phyloP scores from a whole-genome alignment of 1,140 invertebrate species.

The Aradophagus sp. region DNA sequence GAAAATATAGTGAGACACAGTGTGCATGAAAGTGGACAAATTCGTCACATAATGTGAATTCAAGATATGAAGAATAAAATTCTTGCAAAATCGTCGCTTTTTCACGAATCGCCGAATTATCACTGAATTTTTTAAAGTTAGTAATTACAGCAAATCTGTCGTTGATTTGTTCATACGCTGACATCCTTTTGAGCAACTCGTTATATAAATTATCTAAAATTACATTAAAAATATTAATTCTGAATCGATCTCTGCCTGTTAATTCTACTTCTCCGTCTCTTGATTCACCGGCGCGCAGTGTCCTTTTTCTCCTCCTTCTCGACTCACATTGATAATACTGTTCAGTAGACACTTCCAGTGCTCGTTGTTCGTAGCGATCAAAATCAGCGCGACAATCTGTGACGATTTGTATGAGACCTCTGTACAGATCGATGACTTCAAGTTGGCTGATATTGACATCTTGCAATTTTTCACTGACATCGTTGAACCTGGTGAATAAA shows the following conservation, averaged over 20 bases:
- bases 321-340: constrained; percentile 26
- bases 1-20: neutral
- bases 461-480: constrained; percentile 29
- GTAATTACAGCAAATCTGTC: constrained; percentile 42
- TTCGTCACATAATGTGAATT: constrained; percentile 18
- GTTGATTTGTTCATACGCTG: constrained; percentile 27
- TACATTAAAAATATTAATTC: constrained; percentile 36
- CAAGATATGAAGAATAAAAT: constrained; percentile 15
- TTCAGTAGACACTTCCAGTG: constrained; percentile 21
- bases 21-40: constrained; percentile 9
- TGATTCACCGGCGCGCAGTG: constrained; percentile 22
- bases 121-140: constrained; percentile 18
- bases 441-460: constrained; percentile 13
- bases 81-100: constrained; percentile 21
- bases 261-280: constrained; percentile 25
- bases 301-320: constrained; percentile 30
- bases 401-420: constrained; percentile 19
- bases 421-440: constrained; percentile 27
- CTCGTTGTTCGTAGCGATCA: constrained; percentile 32
- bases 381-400: constrained; percentile 20
- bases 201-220: constrained; percentile 37
- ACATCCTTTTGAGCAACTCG: constrained; percentile 30
- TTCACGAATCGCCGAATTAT: constrained; percentile 12
- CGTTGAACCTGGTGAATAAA: constrained; percentile 17
- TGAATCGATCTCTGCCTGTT: constrained; percentile 38